Conservation (phyloP, 2,797 vertebrate species). For the Spea hammondii region DNA sequence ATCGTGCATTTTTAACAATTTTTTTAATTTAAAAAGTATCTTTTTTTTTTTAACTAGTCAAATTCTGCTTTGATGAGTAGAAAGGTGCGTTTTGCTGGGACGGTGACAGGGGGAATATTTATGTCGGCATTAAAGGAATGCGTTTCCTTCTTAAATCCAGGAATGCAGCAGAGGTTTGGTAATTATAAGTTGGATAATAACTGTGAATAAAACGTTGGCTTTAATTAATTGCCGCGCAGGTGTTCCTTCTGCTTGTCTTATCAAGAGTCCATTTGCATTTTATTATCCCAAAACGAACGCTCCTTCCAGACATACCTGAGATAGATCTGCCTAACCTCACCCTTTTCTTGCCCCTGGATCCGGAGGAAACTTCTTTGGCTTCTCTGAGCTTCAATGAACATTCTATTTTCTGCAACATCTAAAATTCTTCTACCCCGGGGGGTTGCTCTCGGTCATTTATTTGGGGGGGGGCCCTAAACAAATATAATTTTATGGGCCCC, state of each 20-base stretch:
- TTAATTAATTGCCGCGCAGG: slow-evolving; percentile 63
- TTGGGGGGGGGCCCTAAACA: too few species aligned
- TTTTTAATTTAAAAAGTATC: too few species aligned
- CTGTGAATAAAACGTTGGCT: slow-evolving; percentile 62
- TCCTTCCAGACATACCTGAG: slow-evolving; percentile 62
- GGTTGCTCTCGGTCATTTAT: background rate
- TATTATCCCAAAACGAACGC: slow-evolving; percentile 58
- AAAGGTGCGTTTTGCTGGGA: background rate
- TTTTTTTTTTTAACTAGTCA: too few species aligned
- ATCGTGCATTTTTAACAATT: too few species aligned
- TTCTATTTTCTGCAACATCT: background rate
- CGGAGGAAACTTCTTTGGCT: background rate
- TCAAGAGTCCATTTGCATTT: slow-evolving; percentile 64
- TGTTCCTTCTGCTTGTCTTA: slow-evolving; percentile 60
- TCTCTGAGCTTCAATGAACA: background rate
- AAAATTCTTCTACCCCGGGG: background rate
- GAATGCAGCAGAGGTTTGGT: slow-evolving; percentile 61
- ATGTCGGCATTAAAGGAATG: slow-evolving; percentile 56
- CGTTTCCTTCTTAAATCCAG: slow-evolving; percentile 60
- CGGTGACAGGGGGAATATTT: slow-evolving; percentile 56
- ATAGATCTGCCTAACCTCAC: slow-evolving; percentile 53
- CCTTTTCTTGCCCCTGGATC: background rate
- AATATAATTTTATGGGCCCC: too few species aligned
- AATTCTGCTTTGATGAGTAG: too few species aligned
- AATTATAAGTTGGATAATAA: slow-evolving; percentile 68